Evolutionary conservation across 2,888 invertebrate species (phyloP), one percentile per base, ranked within the genome.

Genomic region (Tetragnatha montana): DNA sequence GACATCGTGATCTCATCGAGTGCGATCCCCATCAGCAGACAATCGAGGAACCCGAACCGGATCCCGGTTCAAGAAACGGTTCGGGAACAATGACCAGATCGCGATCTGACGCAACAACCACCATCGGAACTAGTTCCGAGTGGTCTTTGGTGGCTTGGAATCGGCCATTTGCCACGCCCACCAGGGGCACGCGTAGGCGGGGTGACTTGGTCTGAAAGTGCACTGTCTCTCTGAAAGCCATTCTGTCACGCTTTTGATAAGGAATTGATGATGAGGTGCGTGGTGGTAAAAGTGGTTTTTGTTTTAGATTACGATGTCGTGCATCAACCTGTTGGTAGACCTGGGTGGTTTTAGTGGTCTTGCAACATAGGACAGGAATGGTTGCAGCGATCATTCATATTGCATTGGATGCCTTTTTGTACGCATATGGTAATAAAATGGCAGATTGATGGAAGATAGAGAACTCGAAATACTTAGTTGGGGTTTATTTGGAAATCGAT

Each of bases 161-260:
- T 60, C 60, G 60, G 69, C 19, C 73, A 22, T 19, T 19, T 47
- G 68, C 80, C 80, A 80, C 80, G 68, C 80, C 80, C 69, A 80
- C 35, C 70, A 69, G 69, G 80, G n/a, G 14, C 17, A 69, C 21
- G 35, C 47, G 80, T 80, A 47, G 80, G 80, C 35, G 80, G 80
- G 47, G 35, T 68, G 69, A 21, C 14, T 21, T 22, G 19, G 14
- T 60, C 60, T 60, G 12, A 17, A 60, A 60, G 60, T 60, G 60
- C 14, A 60, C 12, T 60, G 17, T 60, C 60, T 60, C 17, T 60
- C 12, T 60, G 60, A 17, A 17, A 6, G 60, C 14, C 10, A 4
- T 17, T 12, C 12, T 60, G 60, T 60, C 60, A 60, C 60, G 60
- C 17, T 60, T 35, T 35, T 60, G 17, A 17, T 60, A 12, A 60